A percentile compares a stretch with the other conserved stretches of the same genome.
Conservation (phyloP, 2,888 invertebrate genomes). For the Cheiracanthium punctorium region DNA sequence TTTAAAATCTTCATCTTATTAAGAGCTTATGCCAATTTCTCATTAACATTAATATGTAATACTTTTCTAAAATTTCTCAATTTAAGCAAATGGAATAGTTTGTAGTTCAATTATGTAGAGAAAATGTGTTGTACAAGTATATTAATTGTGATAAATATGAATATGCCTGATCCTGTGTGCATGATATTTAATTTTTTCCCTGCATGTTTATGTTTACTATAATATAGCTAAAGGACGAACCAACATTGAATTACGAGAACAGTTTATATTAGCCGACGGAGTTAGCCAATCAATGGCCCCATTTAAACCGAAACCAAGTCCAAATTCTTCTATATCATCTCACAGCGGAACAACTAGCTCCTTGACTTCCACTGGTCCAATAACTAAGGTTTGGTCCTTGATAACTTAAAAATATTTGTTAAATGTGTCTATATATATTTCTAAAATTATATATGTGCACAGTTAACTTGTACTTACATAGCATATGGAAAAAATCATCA, state of each 20-base stretch:
- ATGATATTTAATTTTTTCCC: conserved; percentile 42
- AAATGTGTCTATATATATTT: no score
- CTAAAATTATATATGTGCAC: no score
- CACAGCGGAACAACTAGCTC: conserved; percentile 80
- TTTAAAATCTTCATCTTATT: no score
- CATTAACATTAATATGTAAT: no score
- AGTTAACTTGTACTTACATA: no score
- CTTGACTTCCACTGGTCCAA: conserved; percentile 85
- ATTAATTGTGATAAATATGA: background rate
- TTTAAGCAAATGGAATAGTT: no score
- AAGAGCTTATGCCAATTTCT: no score
- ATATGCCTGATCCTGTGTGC: conserved; percentile 21
- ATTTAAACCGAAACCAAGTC: conserved; percentile 92
- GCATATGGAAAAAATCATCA: no score
- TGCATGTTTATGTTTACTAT: conserved; percentile 65
- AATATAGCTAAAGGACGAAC: conserved; percentile 96
- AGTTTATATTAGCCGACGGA: conserved; percentile 98
- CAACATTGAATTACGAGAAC: conserved; percentile 99
- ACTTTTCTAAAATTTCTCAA: no score
- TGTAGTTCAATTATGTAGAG: background rate
- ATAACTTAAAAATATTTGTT: no score
- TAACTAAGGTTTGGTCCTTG: conserved; percentile 87
- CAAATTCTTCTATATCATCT: conserved; percentile 74
- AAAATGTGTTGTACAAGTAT: background rate
- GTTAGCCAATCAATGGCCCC: conserved; percentile 99